Evolutionary conservation across 2,888 invertebrate species (phyloP), one percentile per base, ranked within the genome.

Genomic region (Leptopterna dolabrata): DNA sequence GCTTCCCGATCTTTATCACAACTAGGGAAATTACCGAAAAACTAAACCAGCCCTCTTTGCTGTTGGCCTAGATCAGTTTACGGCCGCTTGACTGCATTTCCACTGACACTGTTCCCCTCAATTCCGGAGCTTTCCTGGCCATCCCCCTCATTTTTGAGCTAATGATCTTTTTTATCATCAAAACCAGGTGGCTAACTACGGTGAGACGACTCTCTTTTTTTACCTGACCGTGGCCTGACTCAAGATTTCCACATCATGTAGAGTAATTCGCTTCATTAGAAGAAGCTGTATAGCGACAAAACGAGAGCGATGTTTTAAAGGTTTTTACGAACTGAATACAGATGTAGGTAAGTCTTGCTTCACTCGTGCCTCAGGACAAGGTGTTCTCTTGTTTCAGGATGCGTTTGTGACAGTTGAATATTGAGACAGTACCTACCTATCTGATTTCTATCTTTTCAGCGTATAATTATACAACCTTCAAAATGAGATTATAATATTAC

Each of bases 231-330:
- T 19, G 11, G 63, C 63, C 27, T 24, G 63, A 19, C 63, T 24
- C 63, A 9, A 63, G 24, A 63, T 63, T 63, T 63, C 63, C 63
- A 24, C 63, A 63, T 63, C 63, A 63, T 63, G 63, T 63, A 63
- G 63, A 24, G 63, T 63, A 63, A 63, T 63, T 63, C 63, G 63
- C 63, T 63, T 63, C 63, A 63, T 63, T 63, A 63, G 63, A 63
- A 63, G 63, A 63, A 63, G 63, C 19, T 9, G 63, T 63, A n/a
- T n/a, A 24, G 63, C 63, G 63, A 19, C 63, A 63, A 63, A 63
- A 63, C 63, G 63, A 63, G 63, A 63, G 63, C 63, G 9, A 63
- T 63, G 19, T 63, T 27, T 24, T 6, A 63, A 63, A 24, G 63
- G 11, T 63, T 63, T 24, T 63, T 63, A 63, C 63, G 63, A 24